phyloP scores from a whole-genome alignment of 1,140 invertebrate genomes.

The Neelides sp. region DNA sequence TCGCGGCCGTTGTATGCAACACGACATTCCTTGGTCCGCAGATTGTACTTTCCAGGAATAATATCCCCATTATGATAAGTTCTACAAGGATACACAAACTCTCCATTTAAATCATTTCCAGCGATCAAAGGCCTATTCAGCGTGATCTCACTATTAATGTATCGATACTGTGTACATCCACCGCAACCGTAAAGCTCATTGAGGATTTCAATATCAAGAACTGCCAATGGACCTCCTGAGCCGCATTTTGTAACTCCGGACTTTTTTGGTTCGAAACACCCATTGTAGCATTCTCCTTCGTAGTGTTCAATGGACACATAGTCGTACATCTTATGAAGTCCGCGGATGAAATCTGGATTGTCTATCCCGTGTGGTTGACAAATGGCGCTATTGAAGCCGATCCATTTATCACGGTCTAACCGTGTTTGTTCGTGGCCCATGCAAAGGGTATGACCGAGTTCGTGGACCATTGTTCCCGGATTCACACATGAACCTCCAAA shows the following conservation, averaged over 20 bases:
- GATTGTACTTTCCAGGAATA: conserved; percentile 24
- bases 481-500: conserved; percentile 26
- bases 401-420: conserved; percentile 22
- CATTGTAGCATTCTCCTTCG: conserved; percentile 30
- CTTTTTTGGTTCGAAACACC: conserved; percentile 20
- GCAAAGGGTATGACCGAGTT: conserved; percentile 24
- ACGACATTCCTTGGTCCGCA: conserved; percentile 11
- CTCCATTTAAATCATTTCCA: conserved; percentile 15
- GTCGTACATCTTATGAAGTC: conserved; percentile 26
- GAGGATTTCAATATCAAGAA: conserved; percentile 26
- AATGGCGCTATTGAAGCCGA: conserved; percentile 23
- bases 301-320: conserved; percentile 28
- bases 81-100: conserved; percentile 17
- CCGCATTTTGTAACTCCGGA: conserved; percentile 29
- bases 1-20: conserved; percentile 18
- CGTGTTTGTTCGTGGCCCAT: conserved; percentile 30
- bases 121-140: conserved; percentile 6
- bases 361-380: conserved; percentile 28
- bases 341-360: conserved; percentile 12
- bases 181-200: conserved; percentile 25
- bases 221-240: conserved; percentile 23
- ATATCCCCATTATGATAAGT: conserved; percentile 25
- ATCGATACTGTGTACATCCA: not conserved
- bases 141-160: not conserved
- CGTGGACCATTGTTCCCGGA: conserved; percentile 27